Evolutionary conservation across 2,888 invertebrate species (phyloP).

Genomic region (Teleogryllus oceanicus): DNA sequence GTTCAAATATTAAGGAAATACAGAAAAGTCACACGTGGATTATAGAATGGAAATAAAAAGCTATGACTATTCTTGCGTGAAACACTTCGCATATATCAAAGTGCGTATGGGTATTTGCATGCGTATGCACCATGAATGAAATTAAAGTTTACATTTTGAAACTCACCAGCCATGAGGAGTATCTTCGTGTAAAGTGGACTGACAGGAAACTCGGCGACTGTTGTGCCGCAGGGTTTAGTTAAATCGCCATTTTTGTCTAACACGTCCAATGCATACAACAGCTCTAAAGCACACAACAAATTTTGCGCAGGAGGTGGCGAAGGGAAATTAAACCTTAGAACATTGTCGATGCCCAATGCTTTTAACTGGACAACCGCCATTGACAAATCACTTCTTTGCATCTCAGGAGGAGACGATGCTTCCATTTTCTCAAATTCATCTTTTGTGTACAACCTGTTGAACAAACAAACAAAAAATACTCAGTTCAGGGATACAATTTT

Average conservation of each 20-base stretch:
- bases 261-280: conserved; percentile 79
- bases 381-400: conserved; percentile 84
- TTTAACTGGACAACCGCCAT: conserved; percentile 84
- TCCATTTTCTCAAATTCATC: conserved; percentile 67
- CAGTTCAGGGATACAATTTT: conserved; percentile 22
- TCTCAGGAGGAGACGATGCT: conserved; percentile 80
- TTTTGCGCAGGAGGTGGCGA: conserved; percentile 88
- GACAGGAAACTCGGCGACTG: conserved; percentile 90
- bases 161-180: conserved; percentile 68
- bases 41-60: too few species aligned
- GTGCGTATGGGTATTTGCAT: not conserved
- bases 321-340: conserved; percentile 87
- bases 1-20: too few species aligned
- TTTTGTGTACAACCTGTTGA: conserved; percentile 69
- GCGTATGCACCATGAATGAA: not conserved
- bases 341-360: conserved; percentile 89
- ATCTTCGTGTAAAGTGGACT: conserved; percentile 83
- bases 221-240: conserved; percentile 71
- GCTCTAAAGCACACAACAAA: conserved; percentile 78
- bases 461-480: conserved; percentile 38
- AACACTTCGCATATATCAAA: not conserved
- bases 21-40: too few species aligned
- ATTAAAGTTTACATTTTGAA: not conserved
- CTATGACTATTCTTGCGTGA: not conserved
- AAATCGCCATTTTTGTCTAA: conserved; percentile 74